phyloP scores from a whole-genome alignment of 2,797 vertebrate species.

The Lateolabrax maculatus region DNA sequence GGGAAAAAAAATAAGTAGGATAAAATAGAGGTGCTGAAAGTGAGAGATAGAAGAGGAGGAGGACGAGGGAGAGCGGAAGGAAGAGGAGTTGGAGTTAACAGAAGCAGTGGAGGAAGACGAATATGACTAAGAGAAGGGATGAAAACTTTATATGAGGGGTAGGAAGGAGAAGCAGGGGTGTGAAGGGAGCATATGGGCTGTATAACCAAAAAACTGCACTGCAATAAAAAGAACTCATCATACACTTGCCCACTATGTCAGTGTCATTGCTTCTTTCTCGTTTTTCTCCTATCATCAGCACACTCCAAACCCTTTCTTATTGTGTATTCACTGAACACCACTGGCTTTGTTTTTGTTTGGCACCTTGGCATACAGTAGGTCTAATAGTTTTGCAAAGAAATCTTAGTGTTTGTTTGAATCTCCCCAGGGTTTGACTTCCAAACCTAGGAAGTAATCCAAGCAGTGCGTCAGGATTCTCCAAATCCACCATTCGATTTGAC shows the following conservation, averaged over 20 bases:
- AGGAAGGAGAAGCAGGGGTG: slow-evolving; percentile 41
- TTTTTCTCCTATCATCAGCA: slow-evolving; percentile 13
- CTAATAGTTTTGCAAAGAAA: slow-evolving; percentile 30
- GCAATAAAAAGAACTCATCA: slow-evolving; percentile 57
- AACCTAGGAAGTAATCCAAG: slow-evolving; percentile 23
- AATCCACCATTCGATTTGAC: too few relatives aligned
- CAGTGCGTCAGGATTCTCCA: too few relatives aligned
- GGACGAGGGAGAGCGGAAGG: slow-evolving; percentile 17
- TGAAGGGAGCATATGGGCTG: slow-evolving; percentile 29
- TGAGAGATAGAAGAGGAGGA: slow-evolving; percentile 27
- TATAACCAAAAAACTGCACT: slow-evolving; percentile 42
- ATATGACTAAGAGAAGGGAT: slow-evolving; percentile 65
- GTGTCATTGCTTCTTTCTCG: slow-evolving; percentile 48
- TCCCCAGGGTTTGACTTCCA: slow-evolving; percentile 11
- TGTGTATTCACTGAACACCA: slow-evolving; percentile 22
- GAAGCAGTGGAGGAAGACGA: slow-evolving; percentile 56
- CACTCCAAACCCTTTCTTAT: background rate
- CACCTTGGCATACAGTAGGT: slow-evolving; percentile 2
- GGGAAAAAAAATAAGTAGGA: slow-evolving; percentile 45
- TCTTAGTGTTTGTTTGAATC: slow-evolving; percentile 28
- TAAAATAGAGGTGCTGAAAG: slow-evolving; percentile 56
- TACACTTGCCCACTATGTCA: slow-evolving; percentile 57
- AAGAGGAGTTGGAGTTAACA: slow-evolving; percentile 45
- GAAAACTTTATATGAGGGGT: slow-evolving; percentile 57
- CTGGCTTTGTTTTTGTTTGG: slow-evolving; percentile 33